Evolutionary conservation across 2,797 vertebrate genomes (phyloP).

Genomic region (Morus bassanus): DNA sequence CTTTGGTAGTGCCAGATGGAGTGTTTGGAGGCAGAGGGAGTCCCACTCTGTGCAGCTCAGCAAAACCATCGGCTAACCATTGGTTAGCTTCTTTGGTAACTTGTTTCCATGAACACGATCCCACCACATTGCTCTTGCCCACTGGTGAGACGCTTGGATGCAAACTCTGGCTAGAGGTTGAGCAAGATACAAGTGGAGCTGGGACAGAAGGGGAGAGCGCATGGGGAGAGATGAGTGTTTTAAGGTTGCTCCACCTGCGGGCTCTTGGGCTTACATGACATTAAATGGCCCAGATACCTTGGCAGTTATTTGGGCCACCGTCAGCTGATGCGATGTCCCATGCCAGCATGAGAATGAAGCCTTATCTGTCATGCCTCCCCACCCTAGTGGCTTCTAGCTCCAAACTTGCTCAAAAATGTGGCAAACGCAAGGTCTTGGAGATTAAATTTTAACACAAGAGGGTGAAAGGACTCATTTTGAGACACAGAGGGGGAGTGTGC

Average conservation of each 20-base stretch:
- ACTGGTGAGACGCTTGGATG: background rate
- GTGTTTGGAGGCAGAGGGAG: background rate
- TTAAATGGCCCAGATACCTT: background rate
- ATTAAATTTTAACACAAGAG: background rate
- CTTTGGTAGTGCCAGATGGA: background rate
- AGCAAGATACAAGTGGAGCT: too few relatives aligned
- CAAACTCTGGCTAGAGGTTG: background rate
- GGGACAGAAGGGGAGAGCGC: background rate
- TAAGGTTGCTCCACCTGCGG: background rate
- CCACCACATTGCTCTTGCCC: background rate
- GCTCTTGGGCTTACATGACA: background rate
- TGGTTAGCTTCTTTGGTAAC: background rate
- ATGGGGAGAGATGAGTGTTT: background rate
- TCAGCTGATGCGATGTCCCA: rapidly evolving
- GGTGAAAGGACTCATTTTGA: background rate
- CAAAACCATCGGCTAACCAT: background rate
- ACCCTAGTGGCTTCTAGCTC: background rate
- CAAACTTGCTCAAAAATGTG: background rate
- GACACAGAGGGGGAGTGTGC: background rate
- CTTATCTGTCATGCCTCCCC: background rate
- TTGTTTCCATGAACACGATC: background rate
- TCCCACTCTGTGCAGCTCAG: background rate
- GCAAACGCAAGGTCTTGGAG: background rate
- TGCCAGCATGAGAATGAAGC: rapidly evolving
- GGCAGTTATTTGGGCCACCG: background rate